These are phyloP conservation scores for Girardinichthys multiradiatus DNA, from an alignment of 2,113 vertebrate species.

Conservation along the genomic window DNA sequence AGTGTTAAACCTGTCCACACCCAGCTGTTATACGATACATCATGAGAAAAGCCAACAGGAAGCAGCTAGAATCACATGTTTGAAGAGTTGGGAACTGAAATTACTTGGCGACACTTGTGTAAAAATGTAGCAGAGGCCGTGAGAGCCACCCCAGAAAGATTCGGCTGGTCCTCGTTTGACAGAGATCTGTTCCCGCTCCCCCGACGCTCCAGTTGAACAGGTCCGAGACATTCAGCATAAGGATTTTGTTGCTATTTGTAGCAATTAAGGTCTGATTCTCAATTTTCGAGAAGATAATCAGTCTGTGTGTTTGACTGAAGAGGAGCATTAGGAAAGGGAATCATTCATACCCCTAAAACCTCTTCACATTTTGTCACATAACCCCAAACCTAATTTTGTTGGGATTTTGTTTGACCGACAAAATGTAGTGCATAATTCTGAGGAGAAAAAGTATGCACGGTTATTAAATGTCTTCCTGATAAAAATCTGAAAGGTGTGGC, in stretches of 20 bases:
- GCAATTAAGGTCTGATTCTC: constrained; percentile 34
- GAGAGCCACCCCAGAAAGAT: constrained; percentile 24
- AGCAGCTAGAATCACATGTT: constrained; percentile 16
- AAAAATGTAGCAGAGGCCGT: constrained; percentile 8
- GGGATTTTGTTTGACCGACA: too few relatives aligned
- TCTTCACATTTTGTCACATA: background rate
- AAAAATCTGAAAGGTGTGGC: too few relatives aligned
- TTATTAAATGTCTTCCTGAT: background rate
- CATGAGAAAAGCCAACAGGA: constrained; percentile 34
- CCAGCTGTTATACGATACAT: constrained; percentile 20
- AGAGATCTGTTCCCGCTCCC: constrained; percentile 32
- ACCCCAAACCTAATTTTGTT: background rate
- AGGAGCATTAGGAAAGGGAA: constrained; percentile 48
- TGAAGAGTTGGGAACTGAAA: constrained; percentile 9
- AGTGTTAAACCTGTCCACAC: background rate
- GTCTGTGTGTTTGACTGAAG: background rate
- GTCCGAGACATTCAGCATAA: constrained; percentile 65
- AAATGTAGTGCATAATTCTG: background rate
- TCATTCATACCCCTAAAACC: background rate
- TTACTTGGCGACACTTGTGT: constrained; percentile 7
- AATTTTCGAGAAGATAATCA: constrained; percentile 14
- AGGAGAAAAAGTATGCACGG: background rate
- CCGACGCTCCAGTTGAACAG: constrained; percentile 49
- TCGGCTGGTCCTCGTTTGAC: constrained; percentile 49
- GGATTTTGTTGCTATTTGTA: constrained; percentile 62